A percentile compares a stretch with the other conserved stretches of the same genome.
Evolutionary conservation across 1,140 invertebrate genomes (phyloP).

Genomic region (Belonocnema kinseyi): DNA sequence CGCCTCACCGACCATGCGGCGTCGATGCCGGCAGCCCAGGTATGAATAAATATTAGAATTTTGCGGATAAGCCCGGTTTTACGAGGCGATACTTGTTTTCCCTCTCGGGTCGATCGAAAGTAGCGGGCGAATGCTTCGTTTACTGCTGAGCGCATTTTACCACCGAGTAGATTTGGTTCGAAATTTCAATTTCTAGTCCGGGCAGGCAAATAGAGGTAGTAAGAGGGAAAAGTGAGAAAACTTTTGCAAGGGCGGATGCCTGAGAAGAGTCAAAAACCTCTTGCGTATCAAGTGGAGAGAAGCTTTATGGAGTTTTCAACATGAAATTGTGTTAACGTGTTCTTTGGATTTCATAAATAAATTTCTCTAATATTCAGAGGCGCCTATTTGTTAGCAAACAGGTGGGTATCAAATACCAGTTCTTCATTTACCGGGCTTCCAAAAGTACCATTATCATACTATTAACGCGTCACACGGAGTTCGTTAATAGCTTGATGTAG

Average conservation of each 20-base stretch:
- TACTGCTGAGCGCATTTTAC: background rate
- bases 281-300: background rate
- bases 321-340: too few relatives aligned
- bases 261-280: background rate
- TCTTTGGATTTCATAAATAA: too few relatives aligned
- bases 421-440: background rate
- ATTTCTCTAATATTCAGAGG: background rate
- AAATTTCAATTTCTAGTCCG: constrained; percentile 19
- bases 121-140: constrained; percentile 11
- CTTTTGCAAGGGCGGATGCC: background rate
- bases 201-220: background rate
- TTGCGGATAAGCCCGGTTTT: constrained; percentile 72
- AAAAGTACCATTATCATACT: constrained; percentile 28
- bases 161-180: constrained; percentile 17
- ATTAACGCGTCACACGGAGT: constrained; percentile 7
- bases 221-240: background rate
- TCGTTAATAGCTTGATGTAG: constrained; percentile 10
- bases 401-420: background rate
- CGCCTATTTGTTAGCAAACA: background rate
- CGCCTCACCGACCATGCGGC: constrained; percentile 62
- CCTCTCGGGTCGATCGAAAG: constrained; percentile 63
- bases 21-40: constrained; percentile 49
- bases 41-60: constrained; percentile 76
- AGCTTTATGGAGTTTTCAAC: background rate
- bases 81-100: constrained; percentile 73